phyloP scores from a whole-genome alignment of 2,797 vertebrate species.

The Myiothlypis coronata region DNA sequence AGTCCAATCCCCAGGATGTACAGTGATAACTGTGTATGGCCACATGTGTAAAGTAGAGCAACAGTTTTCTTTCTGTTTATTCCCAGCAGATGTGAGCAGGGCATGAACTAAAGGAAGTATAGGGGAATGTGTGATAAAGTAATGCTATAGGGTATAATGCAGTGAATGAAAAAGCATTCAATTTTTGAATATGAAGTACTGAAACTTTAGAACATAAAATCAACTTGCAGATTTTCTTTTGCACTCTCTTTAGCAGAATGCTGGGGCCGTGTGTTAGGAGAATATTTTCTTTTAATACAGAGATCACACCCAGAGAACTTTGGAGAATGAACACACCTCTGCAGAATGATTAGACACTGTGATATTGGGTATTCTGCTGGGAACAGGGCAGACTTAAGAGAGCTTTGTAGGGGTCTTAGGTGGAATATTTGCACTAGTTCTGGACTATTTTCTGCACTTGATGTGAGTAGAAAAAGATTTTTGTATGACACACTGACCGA shows the following conservation, averaged over 20 bases:
- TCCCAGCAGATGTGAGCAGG: not conserved
- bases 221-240: not conserved
- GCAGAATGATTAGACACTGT: not conserved
- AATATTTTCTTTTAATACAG: not conserved
- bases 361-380: not conserved
- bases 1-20: not conserved
- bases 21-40: not conserved
- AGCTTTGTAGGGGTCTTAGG: not conserved
- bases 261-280: not conserved
- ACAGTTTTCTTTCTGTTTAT: not conserved
- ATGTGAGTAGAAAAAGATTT: not conserved
- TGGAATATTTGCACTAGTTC: not conserved
- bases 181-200: fast-evolving
- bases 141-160: not conserved
- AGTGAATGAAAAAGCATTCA: not conserved
- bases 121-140: not conserved
- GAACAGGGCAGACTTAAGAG: not conserved
- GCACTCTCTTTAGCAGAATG: not conserved
- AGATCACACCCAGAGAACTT: not conserved
- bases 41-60: not conserved
- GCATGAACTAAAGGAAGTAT: not conserved
- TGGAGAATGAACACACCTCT: not conserved
- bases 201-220: not conserved
- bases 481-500: not conserved
- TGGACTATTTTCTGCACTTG: not conserved